Evolutionary conservation across 1,140 invertebrate genomes (phyloP), one percentile per base, ranked within the genome.

Genomic region (Drosophila aff.): DNA sequence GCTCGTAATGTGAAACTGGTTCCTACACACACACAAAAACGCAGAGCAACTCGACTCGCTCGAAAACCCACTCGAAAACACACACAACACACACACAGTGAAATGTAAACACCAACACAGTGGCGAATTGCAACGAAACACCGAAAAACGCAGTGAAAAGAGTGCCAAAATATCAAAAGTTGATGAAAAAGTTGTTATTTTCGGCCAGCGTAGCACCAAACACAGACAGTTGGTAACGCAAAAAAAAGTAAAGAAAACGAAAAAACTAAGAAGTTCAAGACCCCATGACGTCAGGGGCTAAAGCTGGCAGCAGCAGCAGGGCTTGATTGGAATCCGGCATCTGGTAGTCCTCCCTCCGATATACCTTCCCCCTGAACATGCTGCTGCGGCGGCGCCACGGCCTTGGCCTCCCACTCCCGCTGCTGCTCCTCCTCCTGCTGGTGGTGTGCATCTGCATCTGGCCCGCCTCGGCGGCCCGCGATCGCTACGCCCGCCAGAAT

Each of bases 1-100:
- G 50, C 55, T 78, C 67, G 84, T 83, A 83, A 81, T 82, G 83
- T 87, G 78, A 89, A 89, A 89, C 84, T 89, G 84, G 84, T 89
- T 89, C 84, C 84, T 80, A 76, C 26, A 50, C 26, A 65, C 68
- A 60, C 47, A 52, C 44, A 57, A 18, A 74, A 46, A 40, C 50
- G 0, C 28, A 9, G 49, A 18, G 49, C 49, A 52, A 11, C 36
- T 59, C 40, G n/a, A 66, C 40, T 60, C 65, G 60, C 36, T 41
- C 8, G 36, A 28, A 64, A 38, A 55, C 57, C 72, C 46, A 64
- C 74, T 69, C 53, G 63, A 53, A 81, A 76, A 63, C 33, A 78
- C 65, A 73, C 74, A 28, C 18, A 33, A 36, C 31, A 53, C 62
- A 23, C 58, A 68, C 47, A 67, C 63, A 67, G 67, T 71, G 67